Conservation (phyloP, 2,888 invertebrate species). For the Coelopa pilipes region DNA sequence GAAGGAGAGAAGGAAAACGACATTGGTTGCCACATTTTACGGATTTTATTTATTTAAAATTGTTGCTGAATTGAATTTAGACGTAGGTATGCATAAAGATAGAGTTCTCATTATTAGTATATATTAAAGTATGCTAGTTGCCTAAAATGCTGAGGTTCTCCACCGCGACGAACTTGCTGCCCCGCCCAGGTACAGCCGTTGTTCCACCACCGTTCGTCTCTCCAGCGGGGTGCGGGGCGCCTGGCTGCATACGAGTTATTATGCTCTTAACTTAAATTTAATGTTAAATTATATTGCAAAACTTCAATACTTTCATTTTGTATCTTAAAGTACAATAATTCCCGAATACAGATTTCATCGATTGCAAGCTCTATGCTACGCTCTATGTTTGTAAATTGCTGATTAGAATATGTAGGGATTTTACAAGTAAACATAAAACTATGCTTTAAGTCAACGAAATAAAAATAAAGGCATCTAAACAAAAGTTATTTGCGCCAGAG, state of each 20-base stretch:
- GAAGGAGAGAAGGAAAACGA: neutral
- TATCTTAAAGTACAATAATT: neutral
- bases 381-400: conserved; percentile 15
- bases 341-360: neutral
- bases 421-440: conserved; percentile 12
- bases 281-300: conserved; percentile 34
- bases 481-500: neutral
- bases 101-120: conserved; percentile 21
- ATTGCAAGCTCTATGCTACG: neutral
- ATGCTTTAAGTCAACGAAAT: neutral
- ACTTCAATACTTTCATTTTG: neutral
- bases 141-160: conserved; percentile 1
- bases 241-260: neutral
- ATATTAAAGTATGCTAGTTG: neutral
- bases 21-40: conserved; percentile 19
- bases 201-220: too few relatives aligned
- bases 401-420: conserved; percentile 22
- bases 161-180: neutral
- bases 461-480: conserved; percentile 5
- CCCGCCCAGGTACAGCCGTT: too few relatives aligned
- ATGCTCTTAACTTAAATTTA: conserved; percentile 19
- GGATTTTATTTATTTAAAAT: conserved; percentile 35
- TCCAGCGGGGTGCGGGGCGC: too few relatives aligned
- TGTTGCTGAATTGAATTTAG: conserved; percentile 27
- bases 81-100: conserved; percentile 25